These are phyloP conservation scores for Lytechinus pictus DNA, from an alignment of 35 echinoderm and acorn worm genomes.

Conservation along the genomic window DNA sequence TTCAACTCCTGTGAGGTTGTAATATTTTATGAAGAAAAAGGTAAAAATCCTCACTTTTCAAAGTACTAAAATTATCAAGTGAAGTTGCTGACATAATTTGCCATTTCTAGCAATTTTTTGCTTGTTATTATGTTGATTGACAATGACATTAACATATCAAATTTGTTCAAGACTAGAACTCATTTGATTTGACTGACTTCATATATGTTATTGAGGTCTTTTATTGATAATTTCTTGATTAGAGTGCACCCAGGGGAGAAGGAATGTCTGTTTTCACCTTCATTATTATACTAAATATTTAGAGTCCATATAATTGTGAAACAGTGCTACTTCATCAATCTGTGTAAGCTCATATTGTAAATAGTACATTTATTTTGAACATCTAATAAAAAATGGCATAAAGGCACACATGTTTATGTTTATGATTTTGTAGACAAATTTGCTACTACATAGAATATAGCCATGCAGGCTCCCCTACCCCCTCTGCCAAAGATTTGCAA, in stretches of 20 bases:
- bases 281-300: background rate
- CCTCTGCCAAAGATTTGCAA: no score
- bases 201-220: background rate
- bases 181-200: constrained; percentile 1
- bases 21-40: background rate
- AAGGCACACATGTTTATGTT: background rate
- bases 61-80: background rate
- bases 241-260: background rate
- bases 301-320: background rate
- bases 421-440: no score
- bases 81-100: background rate
- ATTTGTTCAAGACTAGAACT: background rate
- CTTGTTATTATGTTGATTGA: background rate
- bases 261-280: background rate
- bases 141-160: background rate
- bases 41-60: background rate
- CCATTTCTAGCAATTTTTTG: background rate
- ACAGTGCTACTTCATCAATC: background rate
- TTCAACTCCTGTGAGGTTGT: background rate
- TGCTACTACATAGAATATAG: no score
- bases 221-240: background rate
- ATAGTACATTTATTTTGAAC: constrained; percentile 37
- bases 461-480: no score
- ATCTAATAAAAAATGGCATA: constrained; percentile 42
- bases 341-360: constrained; percentile 10